Evolutionary conservation across 1,140 invertebrate species (phyloP).

Genomic region (Brachionus asplanchnoidis): DNA sequence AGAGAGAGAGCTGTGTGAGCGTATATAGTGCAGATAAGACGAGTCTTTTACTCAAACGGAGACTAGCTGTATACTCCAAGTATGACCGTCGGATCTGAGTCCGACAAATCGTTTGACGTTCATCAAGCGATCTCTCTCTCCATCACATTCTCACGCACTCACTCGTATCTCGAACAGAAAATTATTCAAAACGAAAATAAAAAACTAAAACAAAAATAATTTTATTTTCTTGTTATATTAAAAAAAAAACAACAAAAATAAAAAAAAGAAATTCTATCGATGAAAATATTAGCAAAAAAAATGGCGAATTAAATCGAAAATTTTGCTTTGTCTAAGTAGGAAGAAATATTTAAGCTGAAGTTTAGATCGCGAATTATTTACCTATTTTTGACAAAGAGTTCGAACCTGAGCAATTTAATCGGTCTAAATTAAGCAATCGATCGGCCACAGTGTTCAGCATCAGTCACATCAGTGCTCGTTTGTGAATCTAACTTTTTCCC

Average conservation of each 20-base stretch:
- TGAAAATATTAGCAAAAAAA: slow-evolving; percentile 5
- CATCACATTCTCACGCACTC: background rate
- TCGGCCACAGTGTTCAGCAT: background rate
- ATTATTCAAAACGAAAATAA: slow-evolving; percentile 29
- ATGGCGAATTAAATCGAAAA: slow-evolving; percentile 33
- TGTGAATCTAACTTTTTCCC: background rate
- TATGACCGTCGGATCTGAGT: background rate
- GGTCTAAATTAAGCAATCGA: background rate
- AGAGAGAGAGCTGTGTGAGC: background rate
- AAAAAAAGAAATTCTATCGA: slow-evolving; percentile 37
- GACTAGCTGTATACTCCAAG: background rate
- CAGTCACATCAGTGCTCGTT: background rate
- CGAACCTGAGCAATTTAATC: background rate
- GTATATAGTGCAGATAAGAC: background rate
- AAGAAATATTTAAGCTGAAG: background rate
- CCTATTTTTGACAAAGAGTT: background rate
- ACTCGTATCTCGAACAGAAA: slow-evolving; percentile 5
- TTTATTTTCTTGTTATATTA: slow-evolving; percentile 9
- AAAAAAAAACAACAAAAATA: slow-evolving; percentile 31
- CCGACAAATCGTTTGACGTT: background rate
- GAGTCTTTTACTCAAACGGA: background rate
- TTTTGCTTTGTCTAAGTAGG: background rate
- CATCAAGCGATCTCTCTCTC: background rate
- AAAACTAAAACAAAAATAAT: slow-evolving; percentile 25
- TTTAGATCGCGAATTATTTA: background rate